Percentiles rank a stretch among this genome's conserved stretches.
These are phyloP conservation scores for Nymphalis io DNA, from an alignment of 1,140 invertebrate species.

Conservation along the genomic window DNA sequence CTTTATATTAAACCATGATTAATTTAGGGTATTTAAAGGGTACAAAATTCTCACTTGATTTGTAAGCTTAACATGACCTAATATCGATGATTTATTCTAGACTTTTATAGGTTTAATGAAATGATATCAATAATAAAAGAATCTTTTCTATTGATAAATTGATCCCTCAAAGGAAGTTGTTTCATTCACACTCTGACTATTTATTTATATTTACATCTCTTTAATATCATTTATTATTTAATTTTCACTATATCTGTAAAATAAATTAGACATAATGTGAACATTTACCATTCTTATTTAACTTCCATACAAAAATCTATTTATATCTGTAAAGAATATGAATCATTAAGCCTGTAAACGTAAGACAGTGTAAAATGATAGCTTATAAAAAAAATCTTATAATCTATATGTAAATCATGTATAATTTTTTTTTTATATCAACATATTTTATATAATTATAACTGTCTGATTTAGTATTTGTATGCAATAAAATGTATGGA, in stretches of 20 bases:
- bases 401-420: too few relatives aligned
- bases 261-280: not conserved
- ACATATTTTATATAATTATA: too few relatives aligned
- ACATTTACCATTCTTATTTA: not conserved
- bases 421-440: too few relatives aligned
- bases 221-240: conserved; percentile 17
- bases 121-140: conserved; percentile 25
- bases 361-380: too few relatives aligned
- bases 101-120: conserved; percentile 18
- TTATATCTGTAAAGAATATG: too few relatives aligned
- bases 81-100: conserved; percentile 7
- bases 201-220: conserved; percentile 38
- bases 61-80: conserved; percentile 21
- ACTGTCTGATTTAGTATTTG: too few relatives aligned
- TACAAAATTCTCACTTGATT: conserved; percentile 18
- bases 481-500: too few relatives aligned
- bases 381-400: too few relatives aligned
- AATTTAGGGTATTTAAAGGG: conserved; percentile 11
- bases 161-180: conserved; percentile 66
- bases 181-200: conserved; percentile 31
- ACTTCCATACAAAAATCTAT: too few relatives aligned
- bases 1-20: conserved; percentile 8
- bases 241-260: conserved; percentile 21
- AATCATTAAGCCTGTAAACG: too few relatives aligned
- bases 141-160: conserved; percentile 56